Percentiles rank a stretch among this genome's conserved stretches.
These are phyloP conservation scores for Psephotus haematonotus DNA, from an alignment of 2,113 vertebrate genomes.

Conservation along the genomic window DNA sequence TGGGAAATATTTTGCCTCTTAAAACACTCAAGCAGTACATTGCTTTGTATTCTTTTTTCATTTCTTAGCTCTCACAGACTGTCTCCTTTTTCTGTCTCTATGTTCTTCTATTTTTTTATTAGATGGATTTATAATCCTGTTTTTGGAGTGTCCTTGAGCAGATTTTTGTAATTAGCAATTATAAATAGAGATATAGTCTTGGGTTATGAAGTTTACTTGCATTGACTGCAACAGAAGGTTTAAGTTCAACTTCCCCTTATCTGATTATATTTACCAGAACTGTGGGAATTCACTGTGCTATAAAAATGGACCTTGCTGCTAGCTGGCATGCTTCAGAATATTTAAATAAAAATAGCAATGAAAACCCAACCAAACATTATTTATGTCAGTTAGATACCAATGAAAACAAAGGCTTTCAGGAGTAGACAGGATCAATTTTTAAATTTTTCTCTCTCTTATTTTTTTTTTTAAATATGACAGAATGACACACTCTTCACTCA, in stretches of 20 bases:
- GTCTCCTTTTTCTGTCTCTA: not conserved
- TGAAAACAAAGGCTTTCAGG: constrained; percentile 70
- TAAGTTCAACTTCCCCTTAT: constrained; percentile 56
- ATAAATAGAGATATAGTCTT: constrained; percentile 14
- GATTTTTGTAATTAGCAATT: constrained; percentile 46
- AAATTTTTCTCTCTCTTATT: constrained; percentile 55
- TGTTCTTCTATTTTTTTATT: not conserved
- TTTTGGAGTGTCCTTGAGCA: constrained; percentile 30
- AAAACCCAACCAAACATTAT: constrained; percentile 66
- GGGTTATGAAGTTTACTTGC: constrained; percentile 47
- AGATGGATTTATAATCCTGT: not conserved
- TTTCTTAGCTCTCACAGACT: not conserved
- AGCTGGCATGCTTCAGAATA: constrained; percentile 44
- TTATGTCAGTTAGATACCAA: constrained; percentile 73
- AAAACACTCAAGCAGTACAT: not conserved
- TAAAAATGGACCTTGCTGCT: constrained; percentile 42
- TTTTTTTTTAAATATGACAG: constrained; percentile 69
- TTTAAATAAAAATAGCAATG: constrained; percentile 75
- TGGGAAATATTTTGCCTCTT: not conserved
- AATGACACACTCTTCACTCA: constrained; percentile 77
- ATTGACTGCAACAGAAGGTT: constrained; percentile 42
- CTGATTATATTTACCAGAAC: constrained; percentile 56
- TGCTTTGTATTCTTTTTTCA: not conserved
- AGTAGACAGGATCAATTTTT: constrained; percentile 72
- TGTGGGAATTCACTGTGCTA: not conserved